phyloP scores from a whole-genome alignment of 2,113 vertebrate genomes.

The Panurus biarmicus region DNA sequence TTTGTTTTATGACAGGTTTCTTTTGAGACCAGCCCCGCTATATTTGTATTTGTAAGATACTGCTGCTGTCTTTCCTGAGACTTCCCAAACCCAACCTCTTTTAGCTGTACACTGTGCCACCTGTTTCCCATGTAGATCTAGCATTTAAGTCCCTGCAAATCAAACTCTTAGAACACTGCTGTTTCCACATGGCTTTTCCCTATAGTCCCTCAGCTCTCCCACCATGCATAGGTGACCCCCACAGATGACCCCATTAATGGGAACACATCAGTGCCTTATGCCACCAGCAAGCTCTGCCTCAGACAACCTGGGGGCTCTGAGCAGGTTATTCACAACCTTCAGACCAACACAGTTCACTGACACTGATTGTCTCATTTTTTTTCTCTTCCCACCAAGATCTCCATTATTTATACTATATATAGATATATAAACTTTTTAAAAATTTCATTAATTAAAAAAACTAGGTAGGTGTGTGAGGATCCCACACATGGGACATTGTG shows the following conservation, averaged over 20 bases:
- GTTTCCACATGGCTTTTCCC: background rate
- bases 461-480: background rate
- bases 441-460: background rate
- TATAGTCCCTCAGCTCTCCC: background rate
- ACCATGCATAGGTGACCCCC: background rate
- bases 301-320: background rate
- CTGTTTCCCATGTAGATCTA: background rate
- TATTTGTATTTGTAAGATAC: background rate
- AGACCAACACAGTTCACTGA: background rate
- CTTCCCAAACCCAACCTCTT: background rate
- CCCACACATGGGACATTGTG: fast-evolving
- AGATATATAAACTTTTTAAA: no score
- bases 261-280: background rate
- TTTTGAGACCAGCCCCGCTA: fast-evolving
- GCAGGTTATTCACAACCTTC: background rate
- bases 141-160: background rate
- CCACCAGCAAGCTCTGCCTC: background rate
- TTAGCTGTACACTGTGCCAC: background rate
- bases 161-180: background rate
- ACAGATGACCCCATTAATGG: background rate
- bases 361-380: background rate
- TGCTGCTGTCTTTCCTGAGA: background rate
- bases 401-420: background rate
- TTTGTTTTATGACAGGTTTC: background rate
- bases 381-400: background rate